Evolutionary conservation across 1,140 invertebrate genomes (phyloP).

Genomic region (Pemphigus obesinymphae): DNA sequence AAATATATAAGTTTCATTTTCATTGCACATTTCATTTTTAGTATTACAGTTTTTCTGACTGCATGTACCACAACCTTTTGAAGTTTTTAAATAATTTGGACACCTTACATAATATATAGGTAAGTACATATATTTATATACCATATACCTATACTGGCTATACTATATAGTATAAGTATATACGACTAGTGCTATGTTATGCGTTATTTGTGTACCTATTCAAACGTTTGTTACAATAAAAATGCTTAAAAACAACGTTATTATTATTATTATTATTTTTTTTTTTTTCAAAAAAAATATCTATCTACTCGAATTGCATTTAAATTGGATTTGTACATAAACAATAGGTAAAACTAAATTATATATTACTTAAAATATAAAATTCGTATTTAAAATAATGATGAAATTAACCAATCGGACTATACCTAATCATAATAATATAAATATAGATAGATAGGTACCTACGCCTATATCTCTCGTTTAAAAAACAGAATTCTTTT

Average conservation of each 20-base stretch:
- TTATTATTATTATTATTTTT: not conserved
- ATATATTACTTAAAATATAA: no score
- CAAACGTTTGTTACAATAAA: not conserved
- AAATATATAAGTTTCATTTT: no score
- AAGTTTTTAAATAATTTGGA: slow-evolving; percentile 8
- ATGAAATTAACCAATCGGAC: not conserved
- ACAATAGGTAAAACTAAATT: not conserved
- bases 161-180: no score
- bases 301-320: not conserved
- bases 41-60: slow-evolving; percentile 1
- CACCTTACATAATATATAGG: no score
- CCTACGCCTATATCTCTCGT: no score
- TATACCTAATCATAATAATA: no score
- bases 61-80: not conserved
- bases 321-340: not conserved
- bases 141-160: no score
- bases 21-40: not conserved
- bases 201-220: not conserved
- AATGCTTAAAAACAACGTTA: not conserved
- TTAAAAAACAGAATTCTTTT: no score
- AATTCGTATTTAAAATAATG: not conserved
- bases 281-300: not conserved
- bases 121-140: not conserved
- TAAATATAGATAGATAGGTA: no score
- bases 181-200: not conserved